Evolutionary conservation across 2,888 invertebrate genomes (phyloP), one percentile per base, ranked within the genome.

Genomic region (Himalopsyche anomala): DNA sequence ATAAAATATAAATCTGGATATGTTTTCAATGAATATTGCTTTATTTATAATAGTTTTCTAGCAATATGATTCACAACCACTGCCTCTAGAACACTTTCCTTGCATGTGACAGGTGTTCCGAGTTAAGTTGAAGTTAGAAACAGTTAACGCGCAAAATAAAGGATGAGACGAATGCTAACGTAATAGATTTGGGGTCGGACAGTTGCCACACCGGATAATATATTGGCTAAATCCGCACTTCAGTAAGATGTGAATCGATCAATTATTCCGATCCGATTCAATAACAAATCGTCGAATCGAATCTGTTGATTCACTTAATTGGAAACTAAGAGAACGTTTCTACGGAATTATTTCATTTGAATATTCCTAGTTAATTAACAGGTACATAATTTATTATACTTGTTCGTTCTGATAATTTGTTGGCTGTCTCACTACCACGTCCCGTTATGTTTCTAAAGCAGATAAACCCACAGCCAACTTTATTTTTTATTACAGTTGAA

Each of bases 81-180:
- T 74, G 74, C 19, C 12, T 36, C 12, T 28, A 15, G 28, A 36
- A 36, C 36, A 74, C 74, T 74, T 74, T 74, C 36, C 74, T 74
- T 74, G 74, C 74, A 74, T 74, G 74, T 74, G 74, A 74, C 74
- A 74, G 74, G 74, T 74, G 74, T 74, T 74, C 74, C 74, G 69
- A 69, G 69, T 69, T 69, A 19, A 36, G 74, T 74, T 74, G 74
- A 74, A 74, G 74, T 36, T 74, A 74, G 74, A 74, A 74, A 74
- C 74, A 74, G 74, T 74, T 74, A 74, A 36, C 74, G 74, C 74
- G 28, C 28, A 28, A 74, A 74, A 74, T 74, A 74, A 74, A 62
- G 62, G 62, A 62, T 62, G 74, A 74, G 74, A 74, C 38, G 74
- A 74, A 36, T 74, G 12, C 74, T 74, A 74, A 74, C 36, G 38